These are phyloP conservation scores for Prorops nasuta DNA, from an alignment of 1,140 invertebrate species.

Conservation along the genomic window DNA sequence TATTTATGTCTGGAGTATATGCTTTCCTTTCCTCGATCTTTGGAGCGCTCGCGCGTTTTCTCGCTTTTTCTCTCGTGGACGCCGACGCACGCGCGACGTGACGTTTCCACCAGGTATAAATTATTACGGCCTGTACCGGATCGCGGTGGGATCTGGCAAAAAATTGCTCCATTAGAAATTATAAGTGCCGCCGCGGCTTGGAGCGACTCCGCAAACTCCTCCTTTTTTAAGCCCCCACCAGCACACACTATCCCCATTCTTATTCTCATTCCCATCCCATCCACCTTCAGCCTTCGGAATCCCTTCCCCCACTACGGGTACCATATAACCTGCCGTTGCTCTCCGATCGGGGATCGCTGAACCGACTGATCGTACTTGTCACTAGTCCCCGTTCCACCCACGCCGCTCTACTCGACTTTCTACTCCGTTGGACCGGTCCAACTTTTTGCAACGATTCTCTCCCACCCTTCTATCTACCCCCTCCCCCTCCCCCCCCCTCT, in stretches of 20 bases:
- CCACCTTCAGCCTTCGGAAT: neutral
- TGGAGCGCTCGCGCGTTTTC: conserved; percentile 20
- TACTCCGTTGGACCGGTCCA: conserved; percentile 15
- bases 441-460: conserved; percentile 16
- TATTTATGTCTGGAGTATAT: no score
- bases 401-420: conserved; percentile 12
- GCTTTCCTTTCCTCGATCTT: no score
- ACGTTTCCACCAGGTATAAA: conserved; percentile 26
- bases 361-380: conserved; percentile 17
- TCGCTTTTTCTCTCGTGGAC: conserved; percentile 20
- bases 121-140: conserved; percentile 26
- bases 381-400: conserved; percentile 20
- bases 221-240: conserved; percentile 6
- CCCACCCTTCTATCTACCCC: neutral
- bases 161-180: conserved; percentile 42
- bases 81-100: conserved; percentile 33
- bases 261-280: neutral
- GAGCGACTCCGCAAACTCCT: neutral
- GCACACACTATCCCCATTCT: neutral
- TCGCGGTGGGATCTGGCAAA: conserved; percentile 19
- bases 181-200: conserved; percentile 28
- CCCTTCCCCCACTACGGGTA: neutral
- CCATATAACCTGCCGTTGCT: neutral
- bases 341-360: neutral
- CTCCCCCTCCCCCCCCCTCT: neutral